Percentiles rank a stretch among this genome's conserved stretches.
phyloP scores from a whole-genome alignment of 2,797 vertebrate species.

The Phataginus tetradactyla region DNA sequence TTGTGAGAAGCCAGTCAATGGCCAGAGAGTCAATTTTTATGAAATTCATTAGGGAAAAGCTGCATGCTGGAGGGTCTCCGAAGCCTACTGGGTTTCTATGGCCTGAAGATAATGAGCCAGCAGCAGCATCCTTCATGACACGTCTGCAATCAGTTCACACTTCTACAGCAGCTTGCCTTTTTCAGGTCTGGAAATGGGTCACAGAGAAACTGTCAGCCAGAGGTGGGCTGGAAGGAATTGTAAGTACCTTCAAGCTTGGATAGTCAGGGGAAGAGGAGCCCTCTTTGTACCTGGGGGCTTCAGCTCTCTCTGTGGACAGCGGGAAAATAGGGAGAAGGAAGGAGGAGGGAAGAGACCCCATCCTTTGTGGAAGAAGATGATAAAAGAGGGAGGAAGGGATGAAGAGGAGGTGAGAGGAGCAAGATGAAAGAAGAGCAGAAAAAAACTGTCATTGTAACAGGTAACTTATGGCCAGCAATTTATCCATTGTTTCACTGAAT shows the following conservation, averaged over 20 bases:
- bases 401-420: not conserved
- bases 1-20: not conserved
- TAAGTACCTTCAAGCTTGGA: constrained; percentile 18
- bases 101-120: constrained; percentile 48
- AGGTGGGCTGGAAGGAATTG: not conserved
- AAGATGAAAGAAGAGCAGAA: constrained; percentile 36
- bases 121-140: not conserved
- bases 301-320: not conserved
- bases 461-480: constrained; percentile 1
- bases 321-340: not conserved
- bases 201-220: not conserved
- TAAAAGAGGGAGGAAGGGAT: not conserved
- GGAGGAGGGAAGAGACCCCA: not conserved
- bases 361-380: not conserved
- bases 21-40: not conserved
- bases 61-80: not conserved
- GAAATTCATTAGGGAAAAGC: constrained; percentile 46
- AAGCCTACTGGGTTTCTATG: not conserved
- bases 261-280: not conserved
- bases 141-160: not conserved
- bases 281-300: not conserved
- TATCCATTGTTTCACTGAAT: not conserved
- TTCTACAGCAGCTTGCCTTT: constrained; percentile 13
- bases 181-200: constrained; percentile 26
- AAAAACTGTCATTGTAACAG: constrained; percentile 34